Conservation (phyloP, 2,888 invertebrate genomes). For the Herminia tarsipennalis region DNA sequence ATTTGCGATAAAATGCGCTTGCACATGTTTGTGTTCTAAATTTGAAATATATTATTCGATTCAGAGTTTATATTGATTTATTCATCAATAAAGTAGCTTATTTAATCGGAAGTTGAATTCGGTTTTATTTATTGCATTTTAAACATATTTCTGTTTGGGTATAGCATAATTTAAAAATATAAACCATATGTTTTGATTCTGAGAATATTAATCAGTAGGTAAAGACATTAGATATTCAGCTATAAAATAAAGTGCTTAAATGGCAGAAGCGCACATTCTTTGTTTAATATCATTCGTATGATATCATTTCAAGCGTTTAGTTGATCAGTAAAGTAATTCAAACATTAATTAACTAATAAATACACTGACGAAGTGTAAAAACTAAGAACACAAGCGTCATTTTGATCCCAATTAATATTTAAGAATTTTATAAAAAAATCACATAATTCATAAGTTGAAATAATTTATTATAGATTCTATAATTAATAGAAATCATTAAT, state of each 20-base stretch:
- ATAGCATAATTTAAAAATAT: neutral
- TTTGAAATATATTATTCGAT: neutral
- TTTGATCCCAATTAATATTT: conserved; percentile 27
- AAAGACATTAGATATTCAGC: neutral
- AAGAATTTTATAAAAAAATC: conserved; percentile 20
- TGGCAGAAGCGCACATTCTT: neutral
- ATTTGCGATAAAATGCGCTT: neutral
- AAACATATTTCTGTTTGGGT: neutral
- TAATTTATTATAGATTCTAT: conserved; percentile 41
- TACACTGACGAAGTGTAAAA: conserved; percentile 19
- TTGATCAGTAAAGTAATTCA: conserved; percentile 14
- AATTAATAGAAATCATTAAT: conserved; percentile 48
- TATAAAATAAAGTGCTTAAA: conserved; percentile 1
- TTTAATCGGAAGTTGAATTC: too few relatives aligned
- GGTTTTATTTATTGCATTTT: too few relatives aligned
- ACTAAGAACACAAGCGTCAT: conserved; percentile 29
- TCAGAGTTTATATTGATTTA: neutral
- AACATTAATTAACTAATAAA: conserved; percentile 24
- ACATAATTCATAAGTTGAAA: conserved; percentile 35
- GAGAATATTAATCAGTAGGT: neutral
- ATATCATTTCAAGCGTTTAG: conserved; percentile 14
- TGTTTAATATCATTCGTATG: conserved; percentile 1
- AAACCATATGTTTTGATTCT: neutral
- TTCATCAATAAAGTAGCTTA: neutral
- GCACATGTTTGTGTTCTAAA: too few relatives aligned